Evolutionary conservation across 2,797 vertebrate species (phyloP).

Genomic region (Pseudochromis fuscus): DNA sequence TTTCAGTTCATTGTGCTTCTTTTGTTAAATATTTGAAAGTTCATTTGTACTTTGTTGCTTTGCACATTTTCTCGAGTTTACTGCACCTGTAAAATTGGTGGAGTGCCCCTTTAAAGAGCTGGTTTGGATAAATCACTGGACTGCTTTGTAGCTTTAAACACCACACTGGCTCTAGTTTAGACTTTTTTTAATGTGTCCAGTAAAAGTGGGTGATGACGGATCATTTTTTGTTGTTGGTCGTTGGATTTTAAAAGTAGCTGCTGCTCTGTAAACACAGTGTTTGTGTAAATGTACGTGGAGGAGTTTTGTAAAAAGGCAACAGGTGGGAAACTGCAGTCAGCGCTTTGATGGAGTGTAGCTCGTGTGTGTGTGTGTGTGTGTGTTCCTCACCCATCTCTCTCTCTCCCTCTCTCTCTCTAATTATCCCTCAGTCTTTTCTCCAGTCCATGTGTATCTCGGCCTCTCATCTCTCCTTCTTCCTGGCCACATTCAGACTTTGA

Average conservation of each 20-base stretch:
- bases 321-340: conserved; percentile 70
- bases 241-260: conserved; percentile 8
- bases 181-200: conserved; percentile 1
- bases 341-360: conserved; percentile 67
- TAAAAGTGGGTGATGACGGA: conserved; percentile 52
- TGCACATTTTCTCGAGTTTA: no score
- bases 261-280: conserved; percentile 11
- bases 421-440: conserved; percentile 69
- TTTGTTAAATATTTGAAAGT: no score
- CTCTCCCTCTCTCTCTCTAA: conserved; percentile 67
- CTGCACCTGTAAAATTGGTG: no score
- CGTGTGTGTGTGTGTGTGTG: conserved; percentile 42
- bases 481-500: conserved; percentile 70
- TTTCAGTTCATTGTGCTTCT: no score
- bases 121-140: no score
- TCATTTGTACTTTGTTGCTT: no score
- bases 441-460: conserved; percentile 61
- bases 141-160: conserved; percentile 25
- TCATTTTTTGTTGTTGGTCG: conserved; percentile 1
- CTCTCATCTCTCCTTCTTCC: conserved; percentile 70
- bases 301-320: conserved; percentile 52
- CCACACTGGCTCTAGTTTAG: neutral
- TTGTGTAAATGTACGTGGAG: neutral
- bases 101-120: no score
- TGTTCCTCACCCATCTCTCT: conserved; percentile 29